Evolutionary conservation across 2,113 vertebrate species (phyloP).

Genomic region (Enhydra lutris): DNA sequence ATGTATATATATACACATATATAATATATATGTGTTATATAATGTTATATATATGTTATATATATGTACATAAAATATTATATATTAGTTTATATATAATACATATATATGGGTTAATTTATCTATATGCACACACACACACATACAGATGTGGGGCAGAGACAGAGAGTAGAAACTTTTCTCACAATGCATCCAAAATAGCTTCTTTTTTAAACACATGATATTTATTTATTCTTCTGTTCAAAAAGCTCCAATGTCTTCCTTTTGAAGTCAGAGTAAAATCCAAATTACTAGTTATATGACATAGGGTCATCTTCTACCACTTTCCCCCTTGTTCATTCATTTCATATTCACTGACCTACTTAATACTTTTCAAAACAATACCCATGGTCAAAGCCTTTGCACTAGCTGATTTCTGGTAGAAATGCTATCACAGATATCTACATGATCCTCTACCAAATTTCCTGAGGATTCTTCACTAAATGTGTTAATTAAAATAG

Average conservation of each 20-base stretch:
- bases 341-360: background rate
- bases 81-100: background rate
- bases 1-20: too few species aligned
- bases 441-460: background rate
- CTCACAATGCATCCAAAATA: background rate
- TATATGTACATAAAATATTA: background rate
- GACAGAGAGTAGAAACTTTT: background rate
- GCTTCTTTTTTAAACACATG: background rate
- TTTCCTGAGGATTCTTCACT: background rate
- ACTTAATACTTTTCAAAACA: background rate
- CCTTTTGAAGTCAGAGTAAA: background rate
- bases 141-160: background rate
- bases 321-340: background rate
- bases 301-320: background rate
- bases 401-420: background rate
- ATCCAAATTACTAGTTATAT: background rate
- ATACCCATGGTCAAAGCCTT: background rate
- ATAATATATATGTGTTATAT: background rate
- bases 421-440: background rate
- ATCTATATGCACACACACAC: background rate
- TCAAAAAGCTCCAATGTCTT: background rate
- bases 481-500: background rate
- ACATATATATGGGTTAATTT: background rate
- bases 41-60: background rate
- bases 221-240: background rate